Evolutionary conservation across 2,113 vertebrate genomes (phyloP).

Genomic region (Oceanites oceanicus): DNA sequence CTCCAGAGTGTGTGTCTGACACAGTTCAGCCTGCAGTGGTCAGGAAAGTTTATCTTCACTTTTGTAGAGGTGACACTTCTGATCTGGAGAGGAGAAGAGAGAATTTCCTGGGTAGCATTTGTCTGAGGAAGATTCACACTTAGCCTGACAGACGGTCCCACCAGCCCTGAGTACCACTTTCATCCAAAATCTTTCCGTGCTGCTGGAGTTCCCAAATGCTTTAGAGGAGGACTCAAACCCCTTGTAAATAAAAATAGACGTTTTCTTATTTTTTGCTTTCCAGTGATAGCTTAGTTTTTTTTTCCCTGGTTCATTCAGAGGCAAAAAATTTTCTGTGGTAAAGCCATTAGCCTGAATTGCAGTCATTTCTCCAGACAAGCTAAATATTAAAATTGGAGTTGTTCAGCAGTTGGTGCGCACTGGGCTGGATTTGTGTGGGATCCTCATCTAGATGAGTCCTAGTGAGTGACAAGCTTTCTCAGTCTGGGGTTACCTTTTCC

Average conservation of each 20-base stretch:
- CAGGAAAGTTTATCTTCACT: not conserved
- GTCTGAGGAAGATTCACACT: not conserved
- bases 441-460: not conserved
- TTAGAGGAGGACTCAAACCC: not conserved
- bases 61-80: not conserved
- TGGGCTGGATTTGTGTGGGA: not conserved
- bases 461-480: not conserved
- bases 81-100: not conserved
- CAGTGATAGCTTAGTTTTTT: not conserved
- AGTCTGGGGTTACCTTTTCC: not conserved
- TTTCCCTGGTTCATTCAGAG: not conserved
- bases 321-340: not conserved
- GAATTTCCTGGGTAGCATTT: not conserved
- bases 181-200: not conserved
- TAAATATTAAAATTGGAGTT: not conserved
- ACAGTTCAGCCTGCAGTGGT: not conserved
- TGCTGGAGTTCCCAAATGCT: not conserved
- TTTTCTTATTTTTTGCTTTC: not conserved
- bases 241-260: not conserved
- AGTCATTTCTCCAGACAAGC: not conserved
- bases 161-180: not conserved
- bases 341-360: not conserved
- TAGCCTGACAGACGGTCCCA: not conserved
- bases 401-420: not conserved
- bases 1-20: not conserved